phyloP scores from a whole-genome alignment of 2,888 invertebrate genomes.

The Ormia ochracea region DNA sequence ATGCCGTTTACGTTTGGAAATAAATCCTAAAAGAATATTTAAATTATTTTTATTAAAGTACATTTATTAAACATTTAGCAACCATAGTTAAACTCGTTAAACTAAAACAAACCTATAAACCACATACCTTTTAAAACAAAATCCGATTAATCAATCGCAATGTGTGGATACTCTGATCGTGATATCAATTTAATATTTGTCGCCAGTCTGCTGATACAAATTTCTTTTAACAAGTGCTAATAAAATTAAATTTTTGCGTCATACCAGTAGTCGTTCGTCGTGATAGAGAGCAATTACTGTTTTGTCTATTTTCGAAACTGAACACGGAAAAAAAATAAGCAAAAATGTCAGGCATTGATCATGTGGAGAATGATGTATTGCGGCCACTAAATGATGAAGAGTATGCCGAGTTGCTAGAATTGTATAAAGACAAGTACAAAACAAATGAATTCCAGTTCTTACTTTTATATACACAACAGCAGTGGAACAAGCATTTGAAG shows the following conservation, averaged over 20 bases:
- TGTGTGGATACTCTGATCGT: too few species aligned
- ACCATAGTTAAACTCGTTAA: too few species aligned
- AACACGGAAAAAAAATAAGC: too few species aligned
- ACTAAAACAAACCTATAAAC: too few species aligned
- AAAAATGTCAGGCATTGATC: background rate
- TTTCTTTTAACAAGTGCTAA: background rate
- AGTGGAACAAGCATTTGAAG: conserved; percentile 69
- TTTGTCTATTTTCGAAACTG: too few species aligned
- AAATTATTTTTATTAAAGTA: too few species aligned
- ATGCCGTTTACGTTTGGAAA: too few species aligned
- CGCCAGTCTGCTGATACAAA: background rate
- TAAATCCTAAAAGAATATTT: too few species aligned
- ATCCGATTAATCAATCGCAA: too few species aligned
- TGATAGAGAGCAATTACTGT: too few species aligned
- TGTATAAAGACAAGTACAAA: conserved; percentile 68
- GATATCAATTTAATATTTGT: background rate
- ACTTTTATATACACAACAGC: conserved; percentile 70
- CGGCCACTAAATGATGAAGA: conserved; percentile 68
- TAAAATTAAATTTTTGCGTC: background rate
- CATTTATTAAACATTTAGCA: too few species aligned
- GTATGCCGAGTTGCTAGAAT: conserved; percentile 67
- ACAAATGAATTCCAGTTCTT: conserved; percentile 69
- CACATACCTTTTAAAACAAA: too few species aligned
- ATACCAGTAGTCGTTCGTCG: background rate
- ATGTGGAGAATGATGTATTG: conserved; percentile 66